These are phyloP conservation scores for Hemiprocne comata DNA, from an alignment of 2,113 vertebrate species.

Conservation along the genomic window DNA sequence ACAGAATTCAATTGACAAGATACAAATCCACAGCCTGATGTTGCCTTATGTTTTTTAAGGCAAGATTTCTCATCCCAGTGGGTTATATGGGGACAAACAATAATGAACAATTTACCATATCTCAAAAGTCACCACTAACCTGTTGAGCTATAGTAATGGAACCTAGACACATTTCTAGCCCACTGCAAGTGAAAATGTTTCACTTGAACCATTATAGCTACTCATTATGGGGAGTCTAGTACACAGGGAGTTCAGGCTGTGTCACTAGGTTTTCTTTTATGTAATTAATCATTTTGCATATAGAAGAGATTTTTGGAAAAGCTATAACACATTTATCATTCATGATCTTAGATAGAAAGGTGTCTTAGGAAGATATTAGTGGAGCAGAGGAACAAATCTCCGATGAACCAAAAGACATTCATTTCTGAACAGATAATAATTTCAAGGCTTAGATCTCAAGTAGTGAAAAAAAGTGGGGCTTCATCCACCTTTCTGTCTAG, in stretches of 20 bases:
- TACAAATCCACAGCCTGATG: background rate
- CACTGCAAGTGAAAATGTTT: background rate
- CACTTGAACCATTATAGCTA: background rate
- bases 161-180: background rate
- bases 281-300: background rate
- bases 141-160: background rate
- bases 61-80: rapidly evolving
- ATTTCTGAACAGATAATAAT: background rate
- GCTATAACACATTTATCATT: background rate
- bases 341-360: background rate
- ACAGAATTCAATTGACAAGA: background rate
- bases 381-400: background rate
- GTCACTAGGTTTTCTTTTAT: background rate
- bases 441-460: background rate
- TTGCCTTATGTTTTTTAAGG: background rate
- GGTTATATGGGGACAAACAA: background rate
- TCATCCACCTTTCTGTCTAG: background rate
- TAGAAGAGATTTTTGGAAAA: background rate
- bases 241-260: background rate
- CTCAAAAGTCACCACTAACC: background rate
- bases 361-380: background rate
- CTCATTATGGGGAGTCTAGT: background rate
- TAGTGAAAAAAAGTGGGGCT: background rate
- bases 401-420: background rate
- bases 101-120: background rate